These are phyloP conservation scores for Macquaria ambigua DNA, from an alignment of 2,113 vertebrate species.

Conservation along the genomic window DNA sequence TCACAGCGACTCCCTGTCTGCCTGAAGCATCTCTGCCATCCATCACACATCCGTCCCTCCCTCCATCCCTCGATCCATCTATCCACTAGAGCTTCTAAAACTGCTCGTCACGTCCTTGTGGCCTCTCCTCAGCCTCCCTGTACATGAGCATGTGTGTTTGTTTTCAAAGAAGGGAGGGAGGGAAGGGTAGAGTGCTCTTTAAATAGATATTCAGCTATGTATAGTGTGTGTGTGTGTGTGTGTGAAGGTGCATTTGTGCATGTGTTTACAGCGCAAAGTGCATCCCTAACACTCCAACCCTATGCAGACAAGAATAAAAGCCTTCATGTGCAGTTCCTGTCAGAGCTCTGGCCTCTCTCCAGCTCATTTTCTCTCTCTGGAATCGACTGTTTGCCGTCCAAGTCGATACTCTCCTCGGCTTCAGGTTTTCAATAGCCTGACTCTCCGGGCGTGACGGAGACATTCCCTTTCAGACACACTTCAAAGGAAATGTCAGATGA, in stretches of 20 bases:
- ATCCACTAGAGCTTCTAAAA: background rate
- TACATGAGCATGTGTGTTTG: conserved; percentile 24
- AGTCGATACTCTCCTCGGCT: conserved; percentile 41
- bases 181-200: background rate
- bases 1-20: conserved; percentile 50
- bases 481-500: conserved; percentile 62
- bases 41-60: conserved; percentile 4
- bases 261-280: conserved; percentile 48
- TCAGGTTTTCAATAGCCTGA: conserved; percentile 48
- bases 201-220: conserved; percentile 35
- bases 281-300: conserved; percentile 9
- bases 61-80: background rate
- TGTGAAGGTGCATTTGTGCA: background rate
- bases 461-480: conserved; percentile 49
- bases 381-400: conserved; percentile 46
- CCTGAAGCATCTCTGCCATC: conserved; percentile 39
- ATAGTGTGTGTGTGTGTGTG: conserved; percentile 1
- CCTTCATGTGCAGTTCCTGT: conserved; percentile 24
- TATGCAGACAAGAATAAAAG: conserved; percentile 2
- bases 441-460: conserved; percentile 42
- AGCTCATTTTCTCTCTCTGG: conserved; percentile 51
- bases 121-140: conserved; percentile 2
- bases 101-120: conserved; percentile 1
- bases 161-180: conserved; percentile 10
- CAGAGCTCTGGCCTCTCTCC: conserved; percentile 39